These are phyloP conservation scores for Rotaria socialis DNA, from an alignment of 2,888 invertebrate genomes.

Conservation along the genomic window DNA sequence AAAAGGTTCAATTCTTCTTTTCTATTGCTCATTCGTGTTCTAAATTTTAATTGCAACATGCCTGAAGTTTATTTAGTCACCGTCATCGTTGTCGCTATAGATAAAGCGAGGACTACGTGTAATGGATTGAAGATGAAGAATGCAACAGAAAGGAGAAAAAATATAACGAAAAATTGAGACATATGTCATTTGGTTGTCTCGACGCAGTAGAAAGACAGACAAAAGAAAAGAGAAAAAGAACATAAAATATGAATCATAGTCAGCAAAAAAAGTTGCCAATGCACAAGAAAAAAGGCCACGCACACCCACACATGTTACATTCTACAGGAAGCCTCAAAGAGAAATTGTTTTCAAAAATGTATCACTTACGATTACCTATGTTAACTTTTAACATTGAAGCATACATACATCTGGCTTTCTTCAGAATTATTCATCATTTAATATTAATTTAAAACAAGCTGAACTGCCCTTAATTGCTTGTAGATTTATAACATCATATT, in stretches of 20 bases:
- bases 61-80: background rate
- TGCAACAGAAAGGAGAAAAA: background rate
- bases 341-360: no score
- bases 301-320: background rate
- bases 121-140: conserved; percentile 18
- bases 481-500: background rate
- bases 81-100: background rate
- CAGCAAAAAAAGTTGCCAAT: background rate
- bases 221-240: background rate
- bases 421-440: no score
- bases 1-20: background rate
- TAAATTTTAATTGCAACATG: background rate
- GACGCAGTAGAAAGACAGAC: background rate
- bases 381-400: no score
- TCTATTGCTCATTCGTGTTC: conserved; percentile 1
- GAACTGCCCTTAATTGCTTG: no score
- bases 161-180: background rate
- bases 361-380: no score
- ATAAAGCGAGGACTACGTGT: background rate
- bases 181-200: background rate
- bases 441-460: no score
- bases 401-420: no score
- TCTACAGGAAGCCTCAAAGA: background rate
- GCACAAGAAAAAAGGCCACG: background rate
- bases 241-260: background rate